These are phyloP conservation scores for Coelogynopora nodosa DNA, from an alignment of 2,888 invertebrate species.

Conservation along the genomic window DNA sequence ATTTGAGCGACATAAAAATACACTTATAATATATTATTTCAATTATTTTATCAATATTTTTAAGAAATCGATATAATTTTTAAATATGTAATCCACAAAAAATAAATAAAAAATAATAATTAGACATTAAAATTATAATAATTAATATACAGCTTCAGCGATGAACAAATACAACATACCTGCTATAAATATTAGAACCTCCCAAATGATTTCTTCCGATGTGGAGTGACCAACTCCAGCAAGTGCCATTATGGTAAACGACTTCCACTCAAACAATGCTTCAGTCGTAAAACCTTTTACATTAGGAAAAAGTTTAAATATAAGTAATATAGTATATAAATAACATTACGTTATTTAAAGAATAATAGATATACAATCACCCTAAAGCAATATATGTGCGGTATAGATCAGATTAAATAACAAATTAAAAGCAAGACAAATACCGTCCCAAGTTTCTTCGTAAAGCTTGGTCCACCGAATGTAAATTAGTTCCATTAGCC, in stretches of 20 bases:
- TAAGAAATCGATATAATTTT: too few relatives aligned
- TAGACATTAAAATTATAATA: too few relatives aligned
- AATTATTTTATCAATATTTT: too few relatives aligned
- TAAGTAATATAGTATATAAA: too few relatives aligned
- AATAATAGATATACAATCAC: background rate
- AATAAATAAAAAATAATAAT: too few relatives aligned
- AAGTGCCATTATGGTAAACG: background rate
- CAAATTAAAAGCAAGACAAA: background rate
- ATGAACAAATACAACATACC: too few relatives aligned
- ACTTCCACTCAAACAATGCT: background rate
- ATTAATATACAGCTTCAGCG: too few relatives aligned
- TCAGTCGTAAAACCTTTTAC: background rate
- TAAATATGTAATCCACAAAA: too few relatives aligned
- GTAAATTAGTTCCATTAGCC: slow-evolving; percentile 26
- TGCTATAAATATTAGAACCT: background rate
- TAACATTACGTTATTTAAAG: background rate
- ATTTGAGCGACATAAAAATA: too few relatives aligned
- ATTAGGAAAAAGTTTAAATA: background rate
- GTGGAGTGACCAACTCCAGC: background rate
- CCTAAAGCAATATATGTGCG: too few relatives aligned
- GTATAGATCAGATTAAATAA: too few relatives aligned
- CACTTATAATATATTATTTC: too few relatives aligned
- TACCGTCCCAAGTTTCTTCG: slow-evolving; percentile 36
- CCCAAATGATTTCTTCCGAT: background rate
- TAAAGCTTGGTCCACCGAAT: slow-evolving; percentile 10